Evolutionary conservation across 2,888 invertebrate genomes (phyloP), one percentile per base, ranked within the genome.

Genomic region (Siphlonurus alternatus): DNA sequence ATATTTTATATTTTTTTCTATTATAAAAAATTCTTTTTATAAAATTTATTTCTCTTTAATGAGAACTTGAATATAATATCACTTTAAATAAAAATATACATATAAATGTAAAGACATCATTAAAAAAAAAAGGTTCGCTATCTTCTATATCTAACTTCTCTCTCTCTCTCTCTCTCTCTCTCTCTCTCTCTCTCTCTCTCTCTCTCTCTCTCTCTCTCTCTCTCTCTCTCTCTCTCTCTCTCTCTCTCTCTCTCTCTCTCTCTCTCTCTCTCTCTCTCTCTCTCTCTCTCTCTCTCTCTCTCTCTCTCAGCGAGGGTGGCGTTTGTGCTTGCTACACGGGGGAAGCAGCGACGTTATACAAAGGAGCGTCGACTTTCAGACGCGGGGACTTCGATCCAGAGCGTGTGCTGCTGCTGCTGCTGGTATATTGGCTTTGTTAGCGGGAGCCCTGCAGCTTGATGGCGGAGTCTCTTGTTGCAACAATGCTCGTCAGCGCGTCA

Each of bases 251-350:
- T 38, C 38, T 38, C 38, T 38, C 38, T 20, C 59, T 59, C 20
- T 60, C 60, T 60, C 60, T 60, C 60, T 60, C 60, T 60, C 60
- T 23, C 60, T 60, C 38, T 38, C 38, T 38, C 38, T 38, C 38
- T 38, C 38, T 38, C 38, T 38, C 38, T 38, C 38, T 38, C 38
- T 38, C 38, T 38, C 38, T 38, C 38, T 38, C 38, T 38, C 38
- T 38, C 38, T 38, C 38, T 38, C 38, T 38, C 38, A 38, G 15
- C 38, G n/a, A n/a, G n/a, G n/a, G n/a, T n/a, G n/a, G n/a, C n/a
- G n/a, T n/a, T n/a, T n/a, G n/a, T n/a, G n/a, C n/a, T n/a, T n/a
- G n/a, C n/a, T n/a, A n/a, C n/a, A n/a, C n/a, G n/a, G n/a, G n/a
- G n/a, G n/a, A n/a, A n/a, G n/a, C n/a, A n/a, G n/a, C n/a, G n/a